Percentiles rank a stretch among this genome's conserved stretches.
Conservation (phyloP, 2,888 invertebrate genomes). For the Monoplex corrugatus region DNA sequence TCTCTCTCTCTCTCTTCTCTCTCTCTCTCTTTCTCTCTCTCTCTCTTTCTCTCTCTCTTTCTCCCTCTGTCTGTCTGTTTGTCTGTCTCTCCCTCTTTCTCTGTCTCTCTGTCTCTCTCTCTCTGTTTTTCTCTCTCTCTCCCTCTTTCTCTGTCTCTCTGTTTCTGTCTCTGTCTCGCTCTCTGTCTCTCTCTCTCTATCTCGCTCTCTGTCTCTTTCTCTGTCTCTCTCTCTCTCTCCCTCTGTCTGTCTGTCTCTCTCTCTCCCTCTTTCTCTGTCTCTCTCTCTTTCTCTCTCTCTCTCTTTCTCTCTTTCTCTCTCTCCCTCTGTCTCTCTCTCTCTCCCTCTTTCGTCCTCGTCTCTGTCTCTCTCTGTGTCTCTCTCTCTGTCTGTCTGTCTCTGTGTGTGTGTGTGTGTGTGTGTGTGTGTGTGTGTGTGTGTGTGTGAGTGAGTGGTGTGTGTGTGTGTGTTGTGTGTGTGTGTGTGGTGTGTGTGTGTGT, state of each 20-base stretch:
- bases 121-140: too few relatives aligned
- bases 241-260: background rate
- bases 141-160: background rate
- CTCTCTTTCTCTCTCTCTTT: background rate
- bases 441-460: background rate
- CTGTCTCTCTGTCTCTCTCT: background rate
- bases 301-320: slow-evolving; percentile 11
- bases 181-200: background rate
- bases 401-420: background rate
- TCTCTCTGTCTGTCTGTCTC: slow-evolving; percentile 2
- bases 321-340: background rate
- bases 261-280: background rate
- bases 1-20: slow-evolving; percentile 23
- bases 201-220: background rate
- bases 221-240: background rate
- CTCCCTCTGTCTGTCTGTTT: background rate
- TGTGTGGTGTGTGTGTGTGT: too few relatives aligned
- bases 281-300: background rate
- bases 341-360: slow-evolving; percentile 2
- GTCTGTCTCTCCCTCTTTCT: background rate
- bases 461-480: too few relatives aligned
- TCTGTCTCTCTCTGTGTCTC: slow-evolving; percentile 4
- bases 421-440: slow-evolving; percentile 17
- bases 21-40: background rate
- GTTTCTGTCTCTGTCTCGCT: background rate